Evolutionary conservation across 1,140 invertebrate genomes (phyloP), one percentile per base, ranked within the genome.

Genomic region (Danaus melanippus): DNA sequence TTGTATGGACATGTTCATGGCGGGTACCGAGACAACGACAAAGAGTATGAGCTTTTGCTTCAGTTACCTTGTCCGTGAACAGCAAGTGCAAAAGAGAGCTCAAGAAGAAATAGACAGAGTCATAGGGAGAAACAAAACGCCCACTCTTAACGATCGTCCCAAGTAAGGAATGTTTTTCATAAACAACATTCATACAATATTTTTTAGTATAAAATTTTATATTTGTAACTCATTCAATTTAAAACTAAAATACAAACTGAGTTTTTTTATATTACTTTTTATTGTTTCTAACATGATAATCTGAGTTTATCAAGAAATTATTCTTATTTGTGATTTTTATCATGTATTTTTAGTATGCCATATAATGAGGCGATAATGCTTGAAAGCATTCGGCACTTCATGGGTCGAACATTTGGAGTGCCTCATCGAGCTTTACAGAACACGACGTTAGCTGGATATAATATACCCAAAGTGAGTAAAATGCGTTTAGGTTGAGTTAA

Each of bases 1-100:
- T 44, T 94, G 93, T 66, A 84, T 95, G 86, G 94, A 95, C 63
- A 89, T 95, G 85, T 95, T 95, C 62, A 92, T 95, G 84, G 94
- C 93, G 32, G 94, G 94, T 0, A 92, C 93, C 0, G 94, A 96
- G 79, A 95, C 94, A 0, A 95, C 94, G 0, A 91, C 90, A 15
- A 95, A 95, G 69, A 91, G 91, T 17, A 84, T 95, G 63, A 90
- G 91, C 12, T 95, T 95, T 71, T 90, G 91, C 43, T 92, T 97
- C 50, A 89, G 95, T 50, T 92, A 94, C 62, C 82, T 97, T 60
- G 89, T 95, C 0, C 76, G 92, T 43, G 89, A 94, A 71, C 94
- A 92, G n/a, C 88, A 94, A 12, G 90, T 96, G 1, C 95, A 96
- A 69, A 89, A 86, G 53, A 93, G 92, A 78, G 93, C 93, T 0